Evolutionary conservation across 2,113 vertebrate genomes (phyloP), one percentile per base, ranked within the genome.

Genomic region (Dasyornis broadbenti): DNA sequence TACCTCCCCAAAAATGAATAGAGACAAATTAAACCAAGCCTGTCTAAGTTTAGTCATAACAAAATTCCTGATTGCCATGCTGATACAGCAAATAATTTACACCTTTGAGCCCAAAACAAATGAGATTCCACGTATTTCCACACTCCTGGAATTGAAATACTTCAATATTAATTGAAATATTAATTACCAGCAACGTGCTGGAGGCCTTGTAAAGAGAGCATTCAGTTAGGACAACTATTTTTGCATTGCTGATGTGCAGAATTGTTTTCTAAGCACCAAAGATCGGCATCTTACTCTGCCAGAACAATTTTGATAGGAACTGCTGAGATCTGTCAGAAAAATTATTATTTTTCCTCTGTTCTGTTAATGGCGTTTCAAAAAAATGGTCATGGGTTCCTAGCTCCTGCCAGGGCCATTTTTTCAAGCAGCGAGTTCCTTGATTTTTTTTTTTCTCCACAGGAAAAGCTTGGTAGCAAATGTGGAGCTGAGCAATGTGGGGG

Each of bases 1-100:
- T 9, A 33, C 9, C 2, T 42, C 22, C 72, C 45, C 2, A 1
- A 44, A 89, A 80, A 45, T 0, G 0, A 39, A 27, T 47, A 15
- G 45, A 95, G 45, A 42, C 11, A 75, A 75, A 57, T 37, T 9
- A 37, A 79, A 6, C 20, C 52, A 71, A 86, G 39, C 2, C 14
- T 64, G 63, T 68, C 30, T 42, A 37, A n/a, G 10, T 59, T 82
- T 16, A 54, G 6, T 57, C 13, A 23, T 50, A 12, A 9, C 6
- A 2, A 77, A 76, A 40, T 71, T 31, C 45, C 47, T 35, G 24
- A 35, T 40, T 50, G 13, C 13, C 37, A 52, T 21, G n/a, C 15
- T 59, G 30, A 11, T 35, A 69, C 24, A 77, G 49, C 11, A 60
- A 73, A 47, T 14, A 11, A 53, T 17, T 47, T 24, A 26, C 26